Evolutionary conservation across 2,797 vertebrate genomes (phyloP).

Genomic region (Hylomyscus alleni): DNA sequence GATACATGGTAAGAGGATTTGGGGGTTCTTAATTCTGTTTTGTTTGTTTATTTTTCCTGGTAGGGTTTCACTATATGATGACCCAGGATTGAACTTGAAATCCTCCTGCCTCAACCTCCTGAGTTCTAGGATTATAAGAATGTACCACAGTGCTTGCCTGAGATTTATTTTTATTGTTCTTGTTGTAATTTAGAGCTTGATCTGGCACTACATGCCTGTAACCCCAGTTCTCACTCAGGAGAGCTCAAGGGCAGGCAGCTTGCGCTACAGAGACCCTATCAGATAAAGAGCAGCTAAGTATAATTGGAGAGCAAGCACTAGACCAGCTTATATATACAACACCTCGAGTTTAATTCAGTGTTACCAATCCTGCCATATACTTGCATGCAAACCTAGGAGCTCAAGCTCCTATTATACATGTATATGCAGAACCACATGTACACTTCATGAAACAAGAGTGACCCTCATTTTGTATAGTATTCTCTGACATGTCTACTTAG

Average conservation of each 20-base stretch:
- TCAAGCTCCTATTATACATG: neutral
- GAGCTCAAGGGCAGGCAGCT: neutral
- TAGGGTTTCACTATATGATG: neutral
- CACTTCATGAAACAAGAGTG: neutral
- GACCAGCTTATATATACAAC: neutral
- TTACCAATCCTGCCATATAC: neutral
- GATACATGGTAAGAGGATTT: conserved; percentile 3
- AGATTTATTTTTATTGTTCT: neutral
- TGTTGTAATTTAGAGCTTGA: neutral
- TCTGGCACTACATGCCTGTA: neutral
- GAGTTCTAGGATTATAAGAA: neutral
- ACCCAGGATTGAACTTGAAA: neutral
- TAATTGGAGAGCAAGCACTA: neutral
- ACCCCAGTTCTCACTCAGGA: neutral
- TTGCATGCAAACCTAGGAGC: neutral
- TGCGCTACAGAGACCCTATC: neutral
- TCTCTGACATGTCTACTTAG: conserved; percentile 13
- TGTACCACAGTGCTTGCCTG: neutral
- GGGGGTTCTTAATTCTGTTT: neutral
- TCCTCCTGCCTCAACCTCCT: neutral
- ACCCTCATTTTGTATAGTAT: neutral
- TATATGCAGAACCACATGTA: neutral
- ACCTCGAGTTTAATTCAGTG: neutral
- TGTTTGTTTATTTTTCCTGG: neutral
- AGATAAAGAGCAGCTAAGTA: neutral